phyloP scores from a whole-genome alignment of 2,797 vertebrate genomes.

The Macropus fuliginosus region DNA sequence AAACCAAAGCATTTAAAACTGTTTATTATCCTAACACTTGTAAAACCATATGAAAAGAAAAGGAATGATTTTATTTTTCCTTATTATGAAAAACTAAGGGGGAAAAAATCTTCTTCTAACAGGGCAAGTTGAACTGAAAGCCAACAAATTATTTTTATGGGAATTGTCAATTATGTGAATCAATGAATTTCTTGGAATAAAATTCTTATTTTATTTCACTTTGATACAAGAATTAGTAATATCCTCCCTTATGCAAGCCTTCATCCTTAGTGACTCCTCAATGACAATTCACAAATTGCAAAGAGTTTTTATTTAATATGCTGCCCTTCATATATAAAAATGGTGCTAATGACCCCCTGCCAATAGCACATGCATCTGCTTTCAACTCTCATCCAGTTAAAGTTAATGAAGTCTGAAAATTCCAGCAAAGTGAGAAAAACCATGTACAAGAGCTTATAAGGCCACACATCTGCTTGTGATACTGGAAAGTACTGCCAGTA shows the following conservation, averaged over 20 bases:
- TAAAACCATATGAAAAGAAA: background rate
- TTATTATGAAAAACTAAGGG: conserved; percentile 22
- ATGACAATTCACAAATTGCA: background rate
- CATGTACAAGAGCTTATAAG: background rate
- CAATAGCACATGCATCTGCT: background rate
- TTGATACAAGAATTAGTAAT: background rate
- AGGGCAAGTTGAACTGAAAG: conserved; percentile 29
- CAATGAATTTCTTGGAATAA: conserved; percentile 46
- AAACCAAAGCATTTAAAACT: background rate
- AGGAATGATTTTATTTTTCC: background rate
- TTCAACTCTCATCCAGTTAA: background rate
- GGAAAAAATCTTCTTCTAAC: conserved; percentile 26
- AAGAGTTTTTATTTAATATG: background rate
- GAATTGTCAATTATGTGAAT: conserved; percentile 27
- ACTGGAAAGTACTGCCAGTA: background rate
- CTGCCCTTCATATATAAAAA: background rate
- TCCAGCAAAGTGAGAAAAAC: background rate
- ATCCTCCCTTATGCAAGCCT: background rate
- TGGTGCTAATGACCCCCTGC: background rate
- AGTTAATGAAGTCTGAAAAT: background rate
- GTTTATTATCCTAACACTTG: background rate
- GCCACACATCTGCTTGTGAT: background rate
- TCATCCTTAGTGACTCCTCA: background rate
- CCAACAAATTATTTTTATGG: background rate
- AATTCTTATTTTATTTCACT: conserved; percentile 25